Evolutionary conservation across 2,113 vertebrate species (phyloP), one percentile per base, ranked within the genome.

Genomic region (Corythornis cristatus): DNA sequence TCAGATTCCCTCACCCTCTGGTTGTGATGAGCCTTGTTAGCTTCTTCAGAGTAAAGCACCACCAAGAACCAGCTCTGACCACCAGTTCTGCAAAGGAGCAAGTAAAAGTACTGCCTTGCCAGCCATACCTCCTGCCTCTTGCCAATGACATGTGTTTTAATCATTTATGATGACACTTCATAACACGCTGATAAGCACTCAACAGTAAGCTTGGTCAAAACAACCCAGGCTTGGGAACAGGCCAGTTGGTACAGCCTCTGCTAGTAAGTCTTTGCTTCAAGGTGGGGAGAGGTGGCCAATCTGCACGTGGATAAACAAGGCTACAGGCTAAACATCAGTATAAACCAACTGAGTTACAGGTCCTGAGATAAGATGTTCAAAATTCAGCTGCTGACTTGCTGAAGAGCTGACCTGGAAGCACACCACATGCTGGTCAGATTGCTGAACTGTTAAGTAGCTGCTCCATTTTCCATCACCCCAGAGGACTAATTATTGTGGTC

Each of bases 111-210:
- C 74, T 64, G 50, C 61, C 53, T 86, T 0, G 12, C 25, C 53
- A 89, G 84, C 65, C 53, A 26, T 20, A 51, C 40, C 80, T 88
- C 92, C 3, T 82, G 91, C 85, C 73, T 92, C 94, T 91, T 84
- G 84, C 79, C 92, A 96, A 66, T 85, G 80, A 93, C n/a, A 70
- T 2, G 1, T 11, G 28, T 81, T 92, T 94, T 51, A 96, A 93
- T 91, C 31, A 85, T 80, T 91, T 90, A 86, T 31, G 33, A 93
- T 54, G 78, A 81, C 0, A 9, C 45, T 86, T 89, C 60, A 62
- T 45, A 90, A 74, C 35, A 37, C 26, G 43, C 74, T 88, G 71
- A 56, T 94, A 83, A 94, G 83, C 50, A 28, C n/a, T 88, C 75
- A 79, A 29, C 21, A 68, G 73, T 45, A 66, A 76, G 60, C 85